Base-by-base conservation (phyloP, 2,113 vertebrate species). In the Noturus placidus region DNA sequence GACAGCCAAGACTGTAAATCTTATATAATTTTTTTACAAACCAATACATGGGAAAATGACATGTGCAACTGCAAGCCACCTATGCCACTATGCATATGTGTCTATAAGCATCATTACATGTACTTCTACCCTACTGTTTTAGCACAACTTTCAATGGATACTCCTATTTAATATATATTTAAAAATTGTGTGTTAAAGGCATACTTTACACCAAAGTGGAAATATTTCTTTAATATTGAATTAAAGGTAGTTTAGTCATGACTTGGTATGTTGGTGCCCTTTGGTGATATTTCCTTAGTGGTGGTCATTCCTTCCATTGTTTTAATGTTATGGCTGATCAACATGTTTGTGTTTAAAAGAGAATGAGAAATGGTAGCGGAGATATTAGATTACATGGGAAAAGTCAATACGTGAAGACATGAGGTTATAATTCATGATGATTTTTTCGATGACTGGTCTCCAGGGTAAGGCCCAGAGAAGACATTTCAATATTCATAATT, bases 401-500 rank as follows among this genome's bases (percentile, higher is more conserved):
- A 52, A 83, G 83, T 76, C 72, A 87, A 67, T 88, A 56, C 82
- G 54, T 46, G 79, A 82, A 83, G 69, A 52, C 27, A 81, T 19
- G 78, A 85, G 38, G 77, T 27, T 35, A 9, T 89, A 52, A 86
- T 74, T 79, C 25, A 30, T 86, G 50, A 84, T 86, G 46, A 84
- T 30, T 78, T 86, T 86, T 54, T 67, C 83, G 74, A 33, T 69
- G 52, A 74, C 33, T 77, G 52, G 79, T 30, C 72, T 81, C 54
- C 63, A 74, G 46, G 19, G 83, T 38, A n/a, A 14, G 61, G 50
- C 54, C 81, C 4, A 69, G 69, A 82, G 89, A 87, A 13, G 67
- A 87, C 59, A 85, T 61, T 3, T 57, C 50, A 77, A 86, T 70
- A 77, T 86, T 90, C 20, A 84, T 70, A 88, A 86, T 86, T 86